Percentiles rank a stretch among this genome's conserved stretches.
phyloP scores from a whole-genome alignment of 1,140 invertebrate genomes.

The Drosophila nigromelanica region DNA sequence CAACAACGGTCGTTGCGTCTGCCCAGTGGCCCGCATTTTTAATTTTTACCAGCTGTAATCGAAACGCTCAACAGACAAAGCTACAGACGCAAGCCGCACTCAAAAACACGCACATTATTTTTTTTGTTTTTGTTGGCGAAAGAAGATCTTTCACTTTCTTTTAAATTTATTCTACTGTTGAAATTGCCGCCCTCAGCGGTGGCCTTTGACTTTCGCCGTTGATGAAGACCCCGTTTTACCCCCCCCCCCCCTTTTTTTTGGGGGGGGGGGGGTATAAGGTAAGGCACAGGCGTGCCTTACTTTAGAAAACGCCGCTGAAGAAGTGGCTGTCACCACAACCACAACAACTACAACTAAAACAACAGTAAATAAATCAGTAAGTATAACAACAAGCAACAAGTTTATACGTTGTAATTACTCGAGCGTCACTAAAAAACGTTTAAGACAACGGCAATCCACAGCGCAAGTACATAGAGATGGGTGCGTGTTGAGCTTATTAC shows the following conservation, averaged over 20 bases:
- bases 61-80: background rate
- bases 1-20: background rate
- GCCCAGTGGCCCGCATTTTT: background rate
- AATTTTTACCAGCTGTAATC: background rate
- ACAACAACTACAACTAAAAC: conserved; percentile 28
- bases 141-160: conserved; percentile 51
- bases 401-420: conserved; percentile 48
- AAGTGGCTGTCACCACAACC: conserved; percentile 40
- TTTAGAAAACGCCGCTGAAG: conserved; percentile 40
- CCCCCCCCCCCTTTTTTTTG: background rate
- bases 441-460: conserved; percentile 52
- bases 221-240: background rate
- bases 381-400: conserved; percentile 35
- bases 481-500: background rate
- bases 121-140: conserved; percentile 1
- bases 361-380: conserved; percentile 35
- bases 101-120: no score
- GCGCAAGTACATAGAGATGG: conserved; percentile 2
- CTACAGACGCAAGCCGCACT: background rate
- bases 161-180: conserved; percentile 44
- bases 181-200: conserved; percentile 13
- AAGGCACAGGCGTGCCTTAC: conserved; percentile 18
- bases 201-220: conserved; percentile 48
- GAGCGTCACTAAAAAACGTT: conserved; percentile 76
- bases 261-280: conserved; percentile 1